phyloP scores from a whole-genome alignment of 2,113 vertebrate genomes.

The Dicentrarchus labrax region DNA sequence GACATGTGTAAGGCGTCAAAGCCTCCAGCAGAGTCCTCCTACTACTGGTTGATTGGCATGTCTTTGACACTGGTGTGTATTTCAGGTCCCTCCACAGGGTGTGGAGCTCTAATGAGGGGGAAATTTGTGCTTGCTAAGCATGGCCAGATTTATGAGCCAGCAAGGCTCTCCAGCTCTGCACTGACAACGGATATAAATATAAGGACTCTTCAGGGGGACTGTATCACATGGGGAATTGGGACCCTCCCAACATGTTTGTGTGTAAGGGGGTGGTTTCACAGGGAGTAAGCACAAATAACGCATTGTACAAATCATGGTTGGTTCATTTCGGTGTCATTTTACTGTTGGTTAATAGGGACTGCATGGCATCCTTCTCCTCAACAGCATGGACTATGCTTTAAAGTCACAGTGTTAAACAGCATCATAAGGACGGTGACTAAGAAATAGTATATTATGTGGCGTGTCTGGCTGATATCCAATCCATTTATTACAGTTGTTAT shows the following conservation, averaged over 20 bases:
- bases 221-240: constrained; percentile 53
- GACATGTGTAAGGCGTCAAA: constrained; percentile 27
- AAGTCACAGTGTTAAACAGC: background rate
- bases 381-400: background rate
- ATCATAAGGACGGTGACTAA: background rate
- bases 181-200: constrained; percentile 78
- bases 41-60: constrained; percentile 49
- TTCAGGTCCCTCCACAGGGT: constrained; percentile 66
- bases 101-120: constrained; percentile 74
- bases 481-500: background rate
- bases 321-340: constrained; percentile 17
- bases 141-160: constrained; percentile 74
- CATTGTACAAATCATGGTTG: constrained; percentile 39
- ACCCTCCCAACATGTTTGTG: constrained; percentile 39
- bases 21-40: constrained; percentile 23
- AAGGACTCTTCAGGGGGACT: constrained; percentile 53
- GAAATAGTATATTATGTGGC: background rate
- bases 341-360: background rate
- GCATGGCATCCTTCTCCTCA: background rate
- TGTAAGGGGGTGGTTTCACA: constrained; percentile 34
- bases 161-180: constrained; percentile 64
- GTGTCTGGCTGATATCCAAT: background rate
- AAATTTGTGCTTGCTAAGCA: constrained; percentile 80
- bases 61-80: constrained; percentile 61
- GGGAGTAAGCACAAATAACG: constrained; percentile 41